phyloP scores from a whole-genome alignment of 2,113 vertebrate genomes.

The Passerina amoena region DNA sequence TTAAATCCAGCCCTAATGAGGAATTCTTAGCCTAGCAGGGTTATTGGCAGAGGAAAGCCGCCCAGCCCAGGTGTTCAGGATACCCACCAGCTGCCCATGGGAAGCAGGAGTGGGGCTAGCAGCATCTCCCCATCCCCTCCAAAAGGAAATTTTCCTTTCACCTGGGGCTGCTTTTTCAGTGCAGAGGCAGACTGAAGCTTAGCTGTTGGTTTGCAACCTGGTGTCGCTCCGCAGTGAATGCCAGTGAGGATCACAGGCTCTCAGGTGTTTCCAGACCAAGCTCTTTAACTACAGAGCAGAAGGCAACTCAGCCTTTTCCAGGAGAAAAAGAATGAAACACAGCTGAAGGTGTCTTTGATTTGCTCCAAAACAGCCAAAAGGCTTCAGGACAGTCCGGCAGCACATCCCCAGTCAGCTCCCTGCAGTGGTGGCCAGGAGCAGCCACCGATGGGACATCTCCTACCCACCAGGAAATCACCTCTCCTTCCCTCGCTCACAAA shows the following conservation, averaged over 20 bases:
- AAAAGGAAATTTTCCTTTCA: background rate
- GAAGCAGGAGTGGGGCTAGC: background rate
- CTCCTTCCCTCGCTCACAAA: background rate
- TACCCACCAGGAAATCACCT: background rate
- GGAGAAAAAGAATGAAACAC: background rate
- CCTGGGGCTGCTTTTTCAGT: background rate
- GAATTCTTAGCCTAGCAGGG: background rate
- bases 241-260: background rate
- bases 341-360: background rate
- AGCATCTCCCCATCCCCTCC: background rate
- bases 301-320: background rate
- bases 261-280: background rate
- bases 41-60: background rate
- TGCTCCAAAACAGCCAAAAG: background rate
- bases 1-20: background rate
- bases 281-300: background rate
- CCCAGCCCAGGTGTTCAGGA: background rate
- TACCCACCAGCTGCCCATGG: background rate
- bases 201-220: background rate
- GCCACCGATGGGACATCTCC: background rate
- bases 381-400: background rate
- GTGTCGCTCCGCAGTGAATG: rapidly evolving
- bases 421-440: background rate
- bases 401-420: background rate
- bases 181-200: rapidly evolving